A percentile compares a stretch with the other conserved stretches of the same genome.
Conservation (phyloP, 2,888 invertebrate genomes). For the Cephus sareptanus region DNA sequence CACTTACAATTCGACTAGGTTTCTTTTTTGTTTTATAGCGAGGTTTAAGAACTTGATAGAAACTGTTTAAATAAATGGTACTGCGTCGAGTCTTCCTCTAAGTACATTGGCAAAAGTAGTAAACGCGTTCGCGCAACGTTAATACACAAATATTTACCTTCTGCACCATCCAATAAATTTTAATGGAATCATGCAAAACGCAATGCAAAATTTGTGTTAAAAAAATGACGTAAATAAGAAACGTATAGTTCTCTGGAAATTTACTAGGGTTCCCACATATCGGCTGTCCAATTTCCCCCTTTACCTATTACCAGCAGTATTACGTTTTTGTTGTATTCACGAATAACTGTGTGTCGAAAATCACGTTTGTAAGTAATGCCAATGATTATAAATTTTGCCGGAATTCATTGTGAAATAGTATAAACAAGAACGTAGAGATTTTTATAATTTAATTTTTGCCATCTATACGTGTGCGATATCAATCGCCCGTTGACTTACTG, state of each 20-base stretch:
- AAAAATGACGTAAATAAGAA: not conserved
- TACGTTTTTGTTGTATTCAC: not conserved
- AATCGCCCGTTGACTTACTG: not conserved
- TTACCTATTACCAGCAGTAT: not conserved
- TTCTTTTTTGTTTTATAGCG: not conserved
- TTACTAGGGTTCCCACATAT: not conserved
- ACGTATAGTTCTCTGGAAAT: not conserved
- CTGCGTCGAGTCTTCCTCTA: not conserved
- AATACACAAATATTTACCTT: constrained; percentile 21
- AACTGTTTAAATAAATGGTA: not conserved
- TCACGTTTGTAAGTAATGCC: not conserved
- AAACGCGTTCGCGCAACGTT: not conserved
- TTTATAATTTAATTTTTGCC: not conserved
- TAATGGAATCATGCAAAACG: not conserved
- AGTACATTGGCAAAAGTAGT: constrained; percentile 9
- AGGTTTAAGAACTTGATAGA: not conserved
- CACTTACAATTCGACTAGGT: not conserved
- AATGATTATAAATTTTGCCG: not conserved
- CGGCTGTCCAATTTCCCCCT: not conserved
- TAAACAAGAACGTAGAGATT: not conserved
- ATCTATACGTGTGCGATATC: not conserved
- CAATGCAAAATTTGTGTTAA: not conserved
- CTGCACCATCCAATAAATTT: not conserved
- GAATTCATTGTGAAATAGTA: not conserved
- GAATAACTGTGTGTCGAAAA: not conserved